A percentile compares a stretch with the other conserved stretches of the same genome.
These are phyloP conservation scores for Lasioglossum morio DNA, from an alignment of 2,888 invertebrate genomes.

Conservation along the genomic window DNA sequence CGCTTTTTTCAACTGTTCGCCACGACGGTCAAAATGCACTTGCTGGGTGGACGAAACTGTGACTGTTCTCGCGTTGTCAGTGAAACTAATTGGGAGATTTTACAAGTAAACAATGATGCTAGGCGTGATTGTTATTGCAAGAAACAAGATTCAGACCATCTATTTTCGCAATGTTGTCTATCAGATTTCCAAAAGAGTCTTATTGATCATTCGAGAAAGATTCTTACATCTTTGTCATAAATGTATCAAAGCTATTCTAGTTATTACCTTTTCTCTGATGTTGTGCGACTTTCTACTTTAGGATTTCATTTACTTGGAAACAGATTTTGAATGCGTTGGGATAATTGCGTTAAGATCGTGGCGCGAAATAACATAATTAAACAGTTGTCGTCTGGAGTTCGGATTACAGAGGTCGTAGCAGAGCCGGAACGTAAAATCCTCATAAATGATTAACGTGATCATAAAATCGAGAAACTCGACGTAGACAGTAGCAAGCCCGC, in stretches of 20 bases:
- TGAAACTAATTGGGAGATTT: not conserved
- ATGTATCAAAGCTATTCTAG: too few species aligned
- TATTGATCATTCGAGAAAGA: too few species aligned
- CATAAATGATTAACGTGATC: not conserved
- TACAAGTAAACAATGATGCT: not conserved
- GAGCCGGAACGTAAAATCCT: not conserved
- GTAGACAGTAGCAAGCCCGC: not conserved
- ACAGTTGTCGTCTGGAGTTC: not conserved
- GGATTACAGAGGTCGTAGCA: not conserved
- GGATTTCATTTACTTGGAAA: not conserved
- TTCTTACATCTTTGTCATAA: too few species aligned
- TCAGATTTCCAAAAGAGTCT: too few species aligned
- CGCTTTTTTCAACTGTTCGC: not conserved
- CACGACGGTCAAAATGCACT: not conserved
- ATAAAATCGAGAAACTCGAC: not conserved
- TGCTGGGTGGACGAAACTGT: not conserved
- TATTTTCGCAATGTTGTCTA: too few species aligned
- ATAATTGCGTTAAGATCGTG: not conserved
- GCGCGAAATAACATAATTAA: not conserved
- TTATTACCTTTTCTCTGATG: too few species aligned
- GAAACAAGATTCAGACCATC: too few species aligned
- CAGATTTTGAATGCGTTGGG: not conserved
- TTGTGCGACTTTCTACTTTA: not conserved
- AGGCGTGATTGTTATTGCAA: too few species aligned
- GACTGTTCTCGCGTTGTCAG: not conserved